A percentile compares a stretch with the other conserved stretches of the same genome.
These are phyloP conservation scores for Clamator glandarius DNA, from an alignment of 2,797 vertebrate species.

Conservation along the genomic window DNA sequence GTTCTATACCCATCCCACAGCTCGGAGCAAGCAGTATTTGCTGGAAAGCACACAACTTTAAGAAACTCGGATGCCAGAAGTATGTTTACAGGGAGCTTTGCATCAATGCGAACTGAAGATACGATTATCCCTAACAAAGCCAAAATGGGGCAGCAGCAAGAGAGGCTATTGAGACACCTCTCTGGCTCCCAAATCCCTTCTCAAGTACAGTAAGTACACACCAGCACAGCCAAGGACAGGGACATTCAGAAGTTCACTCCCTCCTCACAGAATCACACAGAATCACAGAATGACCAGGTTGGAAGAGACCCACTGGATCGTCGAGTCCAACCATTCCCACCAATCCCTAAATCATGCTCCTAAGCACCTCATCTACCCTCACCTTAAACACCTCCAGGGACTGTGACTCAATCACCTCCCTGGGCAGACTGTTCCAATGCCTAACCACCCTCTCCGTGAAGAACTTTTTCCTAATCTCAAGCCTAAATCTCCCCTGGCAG, in stretches of 20 bases:
- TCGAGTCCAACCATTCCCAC: too few relatives aligned
- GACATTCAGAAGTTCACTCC: neutral
- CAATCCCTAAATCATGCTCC: too few relatives aligned
- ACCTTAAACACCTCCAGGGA: too few relatives aligned
- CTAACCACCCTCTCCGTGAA: too few relatives aligned
- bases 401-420: too few relatives aligned
- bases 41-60: fast-evolving
- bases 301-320: too few relatives aligned
- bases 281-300: too few relatives aligned
- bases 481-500: too few relatives aligned
- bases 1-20: neutral
- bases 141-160: neutral
- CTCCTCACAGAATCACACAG: too few relatives aligned
- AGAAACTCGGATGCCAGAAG: neutral
- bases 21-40: fast-evolving
- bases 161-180: neutral
- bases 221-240: fast-evolving
- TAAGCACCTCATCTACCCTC: too few relatives aligned
- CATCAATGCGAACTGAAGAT: fast-evolving
- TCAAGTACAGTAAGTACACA: neutral
- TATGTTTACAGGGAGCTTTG: neutral
- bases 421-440: too few relatives aligned
- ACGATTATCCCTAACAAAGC: neutral
- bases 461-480: too few relatives aligned
- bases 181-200: neutral